Percentiles rank a stretch among this genome's conserved stretches.
These are phyloP conservation scores for Gallinago media DNA, from an alignment of 2,113 vertebrate species.

Conservation along the genomic window DNA sequence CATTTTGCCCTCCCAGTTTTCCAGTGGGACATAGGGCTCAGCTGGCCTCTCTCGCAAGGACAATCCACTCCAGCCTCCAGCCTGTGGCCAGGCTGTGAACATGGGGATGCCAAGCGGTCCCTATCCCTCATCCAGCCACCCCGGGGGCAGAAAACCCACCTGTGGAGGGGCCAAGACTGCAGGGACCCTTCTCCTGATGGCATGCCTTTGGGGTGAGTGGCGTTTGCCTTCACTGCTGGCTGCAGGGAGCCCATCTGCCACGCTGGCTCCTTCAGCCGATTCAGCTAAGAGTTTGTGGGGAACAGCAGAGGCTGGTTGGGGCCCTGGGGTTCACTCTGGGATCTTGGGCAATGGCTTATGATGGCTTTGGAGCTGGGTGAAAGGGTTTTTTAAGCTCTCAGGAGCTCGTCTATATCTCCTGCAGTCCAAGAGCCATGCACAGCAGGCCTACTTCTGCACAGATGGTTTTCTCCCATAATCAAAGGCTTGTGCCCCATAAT, in stretches of 20 bases:
- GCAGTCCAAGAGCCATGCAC: background rate
- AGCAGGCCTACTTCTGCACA: background rate
- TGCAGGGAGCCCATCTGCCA: rapidly evolving
- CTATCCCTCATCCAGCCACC: background rate
- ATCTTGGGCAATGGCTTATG: background rate
- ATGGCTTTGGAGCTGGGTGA: background rate
- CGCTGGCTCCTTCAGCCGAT: background rate
- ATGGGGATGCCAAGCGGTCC: background rate
- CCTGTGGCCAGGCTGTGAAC: background rate
- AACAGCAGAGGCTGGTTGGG: background rate
- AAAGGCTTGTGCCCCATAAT: background rate
- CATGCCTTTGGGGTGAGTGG: constrained; percentile 1
- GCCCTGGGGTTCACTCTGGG: background rate
- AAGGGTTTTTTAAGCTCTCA: rapidly evolving
- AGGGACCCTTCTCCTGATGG: background rate
- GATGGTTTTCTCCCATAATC: background rate
- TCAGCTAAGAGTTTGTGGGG: background rate
- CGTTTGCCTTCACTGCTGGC: rapidly evolving
- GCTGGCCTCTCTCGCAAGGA: background rate
- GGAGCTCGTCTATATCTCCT: background rate
- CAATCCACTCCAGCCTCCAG: background rate
- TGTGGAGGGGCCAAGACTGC: rapidly evolving
- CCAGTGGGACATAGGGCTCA: background rate
- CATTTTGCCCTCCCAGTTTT: background rate
- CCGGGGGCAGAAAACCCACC: background rate